These are phyloP conservation scores for Taenioides sp. DNA, from an alignment of 2,797 vertebrate species.

Conservation along the genomic window DNA sequence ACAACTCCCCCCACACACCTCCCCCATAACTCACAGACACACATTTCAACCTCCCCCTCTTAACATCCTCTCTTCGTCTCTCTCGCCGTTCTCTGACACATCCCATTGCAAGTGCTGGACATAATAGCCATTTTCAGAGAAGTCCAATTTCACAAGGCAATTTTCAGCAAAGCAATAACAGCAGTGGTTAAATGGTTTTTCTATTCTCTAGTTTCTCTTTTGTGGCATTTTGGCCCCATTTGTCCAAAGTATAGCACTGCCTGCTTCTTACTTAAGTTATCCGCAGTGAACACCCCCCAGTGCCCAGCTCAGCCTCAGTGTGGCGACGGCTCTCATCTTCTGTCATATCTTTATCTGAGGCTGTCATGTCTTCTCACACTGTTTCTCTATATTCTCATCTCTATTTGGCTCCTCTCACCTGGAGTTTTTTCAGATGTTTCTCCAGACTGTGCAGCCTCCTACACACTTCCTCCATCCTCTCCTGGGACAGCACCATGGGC, in stretches of 20 bases:
- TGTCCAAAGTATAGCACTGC: constrained; percentile 53
- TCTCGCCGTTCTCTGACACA: constrained; percentile 60
- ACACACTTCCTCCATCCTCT: constrained; percentile 71
- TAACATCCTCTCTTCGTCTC: constrained; percentile 66
- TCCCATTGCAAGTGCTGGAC: constrained; percentile 62
- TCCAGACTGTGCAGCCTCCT: constrained; percentile 74
- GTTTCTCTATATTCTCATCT: constrained; percentile 23
- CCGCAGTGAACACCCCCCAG: constrained; percentile 46
- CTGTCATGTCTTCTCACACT: constrained; percentile 26
- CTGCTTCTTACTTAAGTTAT: constrained; percentile 64
- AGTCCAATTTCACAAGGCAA: constrained; percentile 71
- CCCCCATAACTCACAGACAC: constrained; percentile 20
- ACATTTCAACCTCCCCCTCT: constrained; percentile 46
- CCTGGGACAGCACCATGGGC: constrained; percentile 72
- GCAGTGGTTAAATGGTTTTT: constrained; percentile 68
- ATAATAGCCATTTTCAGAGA: constrained; percentile 73
- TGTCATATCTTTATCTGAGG: constrained; percentile 46
- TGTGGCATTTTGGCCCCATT: constrained; percentile 65
- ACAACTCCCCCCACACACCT: not conserved
- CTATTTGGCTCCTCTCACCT: constrained; percentile 68
- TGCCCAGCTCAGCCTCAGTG: constrained; percentile 31
- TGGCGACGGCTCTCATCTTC: constrained; percentile 44
- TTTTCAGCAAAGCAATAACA: constrained; percentile 69
- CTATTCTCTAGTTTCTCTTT: constrained; percentile 63
- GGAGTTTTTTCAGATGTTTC: constrained; percentile 76